Conservation (phyloP, 2,113 vertebrate species). For the Brachypteracias leptosomus region DNA sequence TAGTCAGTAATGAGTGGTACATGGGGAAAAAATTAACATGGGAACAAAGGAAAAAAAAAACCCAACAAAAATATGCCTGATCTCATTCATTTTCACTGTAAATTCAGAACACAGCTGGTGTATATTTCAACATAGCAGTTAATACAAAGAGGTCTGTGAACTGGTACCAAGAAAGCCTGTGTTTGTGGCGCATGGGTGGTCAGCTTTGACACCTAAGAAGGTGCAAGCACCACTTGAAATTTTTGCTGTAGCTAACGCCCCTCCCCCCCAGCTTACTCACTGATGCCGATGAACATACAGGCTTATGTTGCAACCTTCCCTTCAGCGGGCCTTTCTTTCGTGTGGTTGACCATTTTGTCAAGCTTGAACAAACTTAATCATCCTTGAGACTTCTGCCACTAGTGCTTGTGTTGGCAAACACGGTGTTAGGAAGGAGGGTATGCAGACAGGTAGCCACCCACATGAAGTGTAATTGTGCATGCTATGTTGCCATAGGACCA, state of each 20-base stretch:
- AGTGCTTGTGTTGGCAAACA: not conserved
- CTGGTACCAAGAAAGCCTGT: not conserved
- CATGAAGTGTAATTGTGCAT: not conserved
- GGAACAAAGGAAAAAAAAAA: not conserved
- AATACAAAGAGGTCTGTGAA: not conserved
- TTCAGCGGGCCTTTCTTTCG: not conserved
- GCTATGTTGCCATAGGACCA: not conserved
- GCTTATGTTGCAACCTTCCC: not conserved
- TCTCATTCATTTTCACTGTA: not conserved
- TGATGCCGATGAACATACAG: not conserved
- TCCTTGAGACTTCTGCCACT: not conserved
- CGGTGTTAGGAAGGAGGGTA: not conserved
- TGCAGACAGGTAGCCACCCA: not conserved
- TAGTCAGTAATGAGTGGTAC: not conserved
- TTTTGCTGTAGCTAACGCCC: not conserved
- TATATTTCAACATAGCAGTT: not conserved
- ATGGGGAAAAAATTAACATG: not conserved
- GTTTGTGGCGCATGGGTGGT: not conserved
- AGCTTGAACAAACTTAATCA: not conserved
- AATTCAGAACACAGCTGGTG: not conserved
- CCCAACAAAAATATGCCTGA: not conserved
- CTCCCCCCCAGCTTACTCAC: not conserved
- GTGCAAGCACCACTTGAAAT: not conserved
- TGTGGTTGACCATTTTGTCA: not conserved
- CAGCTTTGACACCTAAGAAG: not conserved